phyloP scores from a whole-genome alignment of 2,888 invertebrate species.

The Cataglyphis cursor region DNA sequence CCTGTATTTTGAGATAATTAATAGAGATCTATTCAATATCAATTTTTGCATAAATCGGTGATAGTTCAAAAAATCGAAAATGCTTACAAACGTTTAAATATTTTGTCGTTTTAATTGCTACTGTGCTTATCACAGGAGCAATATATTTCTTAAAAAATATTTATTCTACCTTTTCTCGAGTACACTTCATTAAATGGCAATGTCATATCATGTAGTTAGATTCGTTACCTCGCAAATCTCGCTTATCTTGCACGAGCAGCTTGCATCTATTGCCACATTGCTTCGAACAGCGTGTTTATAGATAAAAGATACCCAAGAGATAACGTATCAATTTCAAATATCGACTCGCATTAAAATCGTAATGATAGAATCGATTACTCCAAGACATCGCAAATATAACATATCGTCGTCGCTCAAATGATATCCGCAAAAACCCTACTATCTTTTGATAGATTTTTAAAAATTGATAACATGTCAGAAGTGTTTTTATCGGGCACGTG shows the following conservation, averaged over 20 bases:
- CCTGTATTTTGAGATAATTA: not conserved
- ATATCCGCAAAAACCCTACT: constrained; percentile 7
- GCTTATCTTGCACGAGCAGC: constrained; percentile 15
- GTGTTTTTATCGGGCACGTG: constrained; percentile 22
- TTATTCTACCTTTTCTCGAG: not conserved
- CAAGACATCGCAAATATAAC: constrained; percentile 16
- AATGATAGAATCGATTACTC: constrained; percentile 30
- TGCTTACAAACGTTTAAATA: not conserved
- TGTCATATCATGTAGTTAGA: constrained; percentile 15
- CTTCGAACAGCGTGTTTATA: constrained; percentile 28
- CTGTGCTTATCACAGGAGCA: not conserved
- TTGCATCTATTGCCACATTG: constrained; percentile 6
- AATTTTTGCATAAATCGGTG: not conserved
- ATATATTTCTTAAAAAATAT: constrained; percentile 13
- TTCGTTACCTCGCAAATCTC: constrained; percentile 33
- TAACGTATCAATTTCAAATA: constrained; percentile 45
- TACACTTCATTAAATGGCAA: constrained; percentile 2
- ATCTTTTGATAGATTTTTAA: constrained; percentile 20
- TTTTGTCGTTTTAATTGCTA: not conserved
- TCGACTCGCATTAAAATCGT: constrained; percentile 37
- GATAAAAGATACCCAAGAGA: constrained; percentile 23
- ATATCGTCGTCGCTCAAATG: constrained; percentile 19
- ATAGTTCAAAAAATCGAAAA: not conserved
- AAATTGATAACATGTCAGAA: constrained; percentile 24
- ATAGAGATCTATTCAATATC: not conserved